Base-by-base conservation (phyloP, 1,140 invertebrate species). In the Delia radicum region DNA sequence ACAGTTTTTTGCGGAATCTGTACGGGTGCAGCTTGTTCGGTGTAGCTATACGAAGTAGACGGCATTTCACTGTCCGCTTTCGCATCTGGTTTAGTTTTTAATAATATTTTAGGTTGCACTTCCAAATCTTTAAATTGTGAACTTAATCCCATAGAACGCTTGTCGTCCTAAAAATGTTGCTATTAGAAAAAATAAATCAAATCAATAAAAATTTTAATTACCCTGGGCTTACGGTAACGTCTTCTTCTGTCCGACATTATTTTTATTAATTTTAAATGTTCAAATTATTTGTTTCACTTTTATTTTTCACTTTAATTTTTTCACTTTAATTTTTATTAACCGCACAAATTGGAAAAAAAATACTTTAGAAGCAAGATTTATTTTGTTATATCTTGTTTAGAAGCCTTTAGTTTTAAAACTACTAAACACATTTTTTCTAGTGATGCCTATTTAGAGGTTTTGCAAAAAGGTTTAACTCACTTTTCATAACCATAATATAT, bases 61-160 rank as follows among this genome's bases (percentile, higher is more conserved):
- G 65, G 21, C 2, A 37, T 31, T 31, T 27, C 62, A 18, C 12
- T 29, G 1, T 61, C 42, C 37, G 73, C 61, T 65, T 42, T 55
- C n/a, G 21, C 0, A 29, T 63, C 62, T 1, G 18, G 42, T 73
- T 79, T 77, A 0, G 73, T 27, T 73, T 79, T 79, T 12, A 79
- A 33, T 13, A 79, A 76, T 15, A 79, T 78, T 75, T 78, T 78
- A 10, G 78, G 78, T 61, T 79, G 75, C 15, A 75, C 31, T 21
- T 78, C 73, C 3, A 29, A 12, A 5, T 69, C 37, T 13, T 12
- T 29, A 55, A 55, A 31, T 46, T 67, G 31, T 31, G 48, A 65
- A 21, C 18, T 10, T 13, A 78, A 55, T 46, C 77, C 75, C 33
- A 78, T 62, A 2, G 77, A 21, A 26, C 76, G 71, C 55, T 79